Base-by-base conservation (phyloP, 2,888 invertebrate genomes). In the Cinara cedri region DNA sequence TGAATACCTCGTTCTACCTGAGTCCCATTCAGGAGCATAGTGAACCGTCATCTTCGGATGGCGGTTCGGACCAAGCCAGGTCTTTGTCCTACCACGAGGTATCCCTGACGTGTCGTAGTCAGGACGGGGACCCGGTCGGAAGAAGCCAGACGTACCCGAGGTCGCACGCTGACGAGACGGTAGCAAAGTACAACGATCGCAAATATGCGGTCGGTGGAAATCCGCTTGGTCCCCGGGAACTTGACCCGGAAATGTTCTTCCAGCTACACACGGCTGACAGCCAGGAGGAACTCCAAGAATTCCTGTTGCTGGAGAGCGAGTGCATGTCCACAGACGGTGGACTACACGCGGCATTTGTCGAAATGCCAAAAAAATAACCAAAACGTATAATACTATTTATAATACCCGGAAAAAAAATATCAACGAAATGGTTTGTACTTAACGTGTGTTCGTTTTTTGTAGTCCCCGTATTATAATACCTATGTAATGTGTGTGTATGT, bases 201-300 rank as follows among this genome's bases (percentile, higher is more conserved):
- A 49, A 26, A 34, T 70, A 78, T 13, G 2, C 42, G 84, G 75
- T 84, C 84, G 8, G 81, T 84, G 8, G 81, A 13, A 62, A 88
- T 84, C 89, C 89, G 1, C 83, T 89, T 68, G 89, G 90, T 83
- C 89, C 89, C 0, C 84, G 89, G 81, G 89, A 89, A 84, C 85
- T 90, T 71, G 89, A 90, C 83, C 87, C 89, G 2, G 87, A 87
- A 76, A 86, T 86, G 42, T 89, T 88, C 82, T 88, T 87, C 80
- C 89, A 90, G 84, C 84, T 90, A 19, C 89, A 90, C 83, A 89
- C 88, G 0, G 89, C 88, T 4, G 89, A 90, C 82, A 89, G 89
- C 83, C 88, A 89, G 83, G 89, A 90, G 83, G 89, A 90, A 82
- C 85, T 90, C 54, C 89, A 89, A 83, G 89, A 90, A 84, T 90